phyloP scores from a whole-genome alignment of 1,140 invertebrate genomes.

The Cydia pomonella region DNA sequence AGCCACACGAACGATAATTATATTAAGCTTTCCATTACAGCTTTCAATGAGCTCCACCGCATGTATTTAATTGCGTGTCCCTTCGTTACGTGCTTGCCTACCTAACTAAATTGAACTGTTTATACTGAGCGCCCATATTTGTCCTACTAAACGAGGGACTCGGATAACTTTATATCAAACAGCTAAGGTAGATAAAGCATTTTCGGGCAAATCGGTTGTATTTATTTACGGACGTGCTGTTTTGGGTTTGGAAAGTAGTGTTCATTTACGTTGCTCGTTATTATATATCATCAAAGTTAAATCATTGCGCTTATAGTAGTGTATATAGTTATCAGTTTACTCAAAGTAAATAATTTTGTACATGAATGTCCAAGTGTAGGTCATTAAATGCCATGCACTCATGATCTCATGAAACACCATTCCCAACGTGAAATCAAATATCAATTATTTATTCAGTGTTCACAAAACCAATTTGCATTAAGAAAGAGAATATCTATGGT shows the following conservation, averaged over 20 bases:
- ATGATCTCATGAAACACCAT: background rate
- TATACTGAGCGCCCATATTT: conserved; percentile 5
- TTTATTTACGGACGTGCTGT: background rate
- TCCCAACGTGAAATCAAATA: background rate
- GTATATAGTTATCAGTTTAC: background rate
- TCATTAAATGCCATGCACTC: background rate
- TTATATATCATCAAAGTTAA: background rate
- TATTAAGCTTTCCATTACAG: background rate
- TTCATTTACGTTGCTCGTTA: background rate
- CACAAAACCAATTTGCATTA: conserved; percentile 20
- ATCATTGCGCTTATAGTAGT: background rate
- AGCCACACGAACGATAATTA: conserved; percentile 10
- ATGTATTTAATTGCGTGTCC: conserved; percentile 26
- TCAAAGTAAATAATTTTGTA: too few species aligned
- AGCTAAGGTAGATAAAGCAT: background rate
- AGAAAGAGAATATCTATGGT: conserved; percentile 14
- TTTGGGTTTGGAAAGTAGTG: background rate
- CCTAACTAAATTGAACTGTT: conserved; percentile 30
- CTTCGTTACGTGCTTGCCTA: conserved; percentile 13
- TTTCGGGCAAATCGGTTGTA: background rate
- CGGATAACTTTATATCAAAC: conserved; percentile 2
- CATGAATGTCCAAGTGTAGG: too few species aligned
- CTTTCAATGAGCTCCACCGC: conserved; percentile 2
- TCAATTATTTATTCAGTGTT: conserved; percentile 14
- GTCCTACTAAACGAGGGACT: background rate